Evolutionary conservation across 2,797 vertebrate genomes (phyloP).

Genomic region (Threskiornis aethiopicus): DNA sequence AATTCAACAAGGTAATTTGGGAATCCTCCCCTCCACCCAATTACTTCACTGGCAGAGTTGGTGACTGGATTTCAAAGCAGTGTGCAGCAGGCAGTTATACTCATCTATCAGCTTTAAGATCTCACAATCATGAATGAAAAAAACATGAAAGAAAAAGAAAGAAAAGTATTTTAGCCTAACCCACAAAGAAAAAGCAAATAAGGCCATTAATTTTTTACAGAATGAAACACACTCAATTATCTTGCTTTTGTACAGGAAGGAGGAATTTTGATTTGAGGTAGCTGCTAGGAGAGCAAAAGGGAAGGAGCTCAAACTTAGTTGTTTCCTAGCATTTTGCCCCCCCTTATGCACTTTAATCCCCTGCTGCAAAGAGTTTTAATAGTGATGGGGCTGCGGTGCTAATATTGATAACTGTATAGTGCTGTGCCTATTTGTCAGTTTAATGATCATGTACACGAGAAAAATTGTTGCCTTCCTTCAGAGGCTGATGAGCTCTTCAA

Average conservation of each 20-base stretch:
- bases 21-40: neutral
- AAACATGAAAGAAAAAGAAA: neutral
- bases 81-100: neutral
- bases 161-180: neutral
- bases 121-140: neutral
- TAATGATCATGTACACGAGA: constrained; percentile 57
- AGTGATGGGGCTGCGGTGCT: constrained; percentile 11
- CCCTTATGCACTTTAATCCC: neutral
- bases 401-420: constrained; percentile 44
- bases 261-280: neutral
- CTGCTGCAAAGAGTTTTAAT: constrained; percentile 20
- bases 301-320: neutral
- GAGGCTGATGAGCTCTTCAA: constrained; percentile 63
- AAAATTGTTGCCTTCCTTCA: constrained; percentile 57
- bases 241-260: neutral
- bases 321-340: neutral
- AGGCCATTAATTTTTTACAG: constrained; percentile 12
- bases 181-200: neutral
- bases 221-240: neutral
- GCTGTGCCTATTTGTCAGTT: constrained; percentile 63
- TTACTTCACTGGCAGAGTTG: neutral
- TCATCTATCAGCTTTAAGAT: neutral
- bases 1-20: neutral
- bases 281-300: neutral
- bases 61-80: neutral